A percentile compares a stretch with the other conserved stretches of the same genome.
phyloP scores from a whole-genome alignment of 2,888 invertebrate species.

The Sipunculus nudus region DNA sequence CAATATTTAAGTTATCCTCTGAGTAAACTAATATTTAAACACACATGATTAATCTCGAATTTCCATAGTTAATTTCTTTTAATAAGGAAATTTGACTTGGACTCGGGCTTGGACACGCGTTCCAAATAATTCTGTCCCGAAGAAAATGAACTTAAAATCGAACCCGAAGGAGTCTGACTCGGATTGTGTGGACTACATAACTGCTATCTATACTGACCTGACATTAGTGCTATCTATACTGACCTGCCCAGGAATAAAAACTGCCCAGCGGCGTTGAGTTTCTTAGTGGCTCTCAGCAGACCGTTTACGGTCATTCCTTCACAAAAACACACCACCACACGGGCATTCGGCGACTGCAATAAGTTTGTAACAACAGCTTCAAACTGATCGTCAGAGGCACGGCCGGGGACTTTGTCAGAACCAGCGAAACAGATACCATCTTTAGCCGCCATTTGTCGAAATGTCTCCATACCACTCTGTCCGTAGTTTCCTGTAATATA shows the following conservation, averaged over 20 bases:
- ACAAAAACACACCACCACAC: conserved; percentile 81
- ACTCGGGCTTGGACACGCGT: too few relatives aligned
- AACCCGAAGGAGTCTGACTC: too few relatives aligned
- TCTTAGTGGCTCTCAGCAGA: conserved; percentile 73
- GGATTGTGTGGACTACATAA: too few relatives aligned
- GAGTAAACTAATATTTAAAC: too few relatives aligned
- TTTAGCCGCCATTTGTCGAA: conserved; percentile 75
- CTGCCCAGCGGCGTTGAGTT: conserved; percentile 71
- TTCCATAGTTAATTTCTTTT: too few relatives aligned
- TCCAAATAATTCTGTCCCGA: too few relatives aligned
- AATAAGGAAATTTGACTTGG: too few relatives aligned
- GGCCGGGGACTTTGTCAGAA: conserved; percentile 74
- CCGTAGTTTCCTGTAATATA: conserved; percentile 77
- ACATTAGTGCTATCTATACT: too few relatives aligned
- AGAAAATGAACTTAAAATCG: too few relatives aligned
- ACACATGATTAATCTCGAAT: too few relatives aligned
- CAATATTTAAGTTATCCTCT: too few relatives aligned
- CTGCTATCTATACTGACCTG: too few relatives aligned
- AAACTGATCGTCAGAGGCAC: conserved; percentile 70
- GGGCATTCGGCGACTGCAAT: conserved; percentile 70
- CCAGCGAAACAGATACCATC: conserved; percentile 78
- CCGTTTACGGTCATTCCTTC: conserved; percentile 78
- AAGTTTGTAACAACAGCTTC: conserved; percentile 68
- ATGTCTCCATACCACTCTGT: conserved; percentile 79
- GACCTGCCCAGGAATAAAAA: conserved; percentile 78